Evolutionary conservation across 2,797 vertebrate genomes (phyloP), one percentile per base, ranked within the genome.

Genomic region (Gadopsis bispinosus): DNA sequence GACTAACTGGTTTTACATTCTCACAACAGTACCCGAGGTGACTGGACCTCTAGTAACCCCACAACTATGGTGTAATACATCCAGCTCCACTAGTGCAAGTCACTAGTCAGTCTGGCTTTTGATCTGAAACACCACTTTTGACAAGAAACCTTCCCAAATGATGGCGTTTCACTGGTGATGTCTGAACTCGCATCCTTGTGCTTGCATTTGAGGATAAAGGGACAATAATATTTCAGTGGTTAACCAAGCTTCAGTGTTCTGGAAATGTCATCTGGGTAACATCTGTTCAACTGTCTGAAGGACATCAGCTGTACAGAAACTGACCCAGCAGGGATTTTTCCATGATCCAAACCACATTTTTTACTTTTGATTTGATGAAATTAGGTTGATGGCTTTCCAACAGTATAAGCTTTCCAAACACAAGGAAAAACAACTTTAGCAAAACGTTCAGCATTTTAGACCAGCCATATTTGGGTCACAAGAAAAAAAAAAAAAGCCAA

Each of bases 141-240:
- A 41, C 3, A 66, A 26, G 33, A 53, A 45, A 12, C 8, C 7
- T 17, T 59, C 16, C 19, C 1, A 0, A 29, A 41, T n/a, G 14
- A 19, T 48, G 3, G 17, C 5, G 10, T 50, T 48, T 29, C 14
- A 58, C 35, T 3, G 17, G 10, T 41, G 47, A 48, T 16, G 26
- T 33, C 35, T 50, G 17, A 50, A 22, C 51, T 65, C 53, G 37
- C 22, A n/a, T 3, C 17, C 11, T 1, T 12, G 56, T 4, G 7
- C 35, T 39, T 56, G n/a, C 26, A 69, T 22, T 11, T 29, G 20
- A 63, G 41, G 31, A 60, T 26, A 12, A 63, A 20, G 13, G 0
- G 6, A 16, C 33, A 56, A 66, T 4, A 66, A 62, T 77, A 66
- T 77, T 74, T 77, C 8, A 73, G 47, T 22, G 6, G 20, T n/a